Conservation (phyloP, 2,888 invertebrate genomes). For the Caenorhabditis wallacei region DNA sequence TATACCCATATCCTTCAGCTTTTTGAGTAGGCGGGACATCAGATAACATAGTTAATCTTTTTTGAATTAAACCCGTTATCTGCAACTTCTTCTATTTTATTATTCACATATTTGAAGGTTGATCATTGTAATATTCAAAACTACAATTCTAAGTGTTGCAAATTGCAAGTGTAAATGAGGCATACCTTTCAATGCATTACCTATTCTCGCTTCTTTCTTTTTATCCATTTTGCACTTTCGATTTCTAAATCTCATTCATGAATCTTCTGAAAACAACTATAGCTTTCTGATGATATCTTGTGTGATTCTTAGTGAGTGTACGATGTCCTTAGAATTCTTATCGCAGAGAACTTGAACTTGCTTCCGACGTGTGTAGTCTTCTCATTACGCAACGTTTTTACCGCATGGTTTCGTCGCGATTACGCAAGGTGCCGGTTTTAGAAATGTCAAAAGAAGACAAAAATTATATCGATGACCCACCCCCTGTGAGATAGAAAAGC, state of each 20-base stretch:
- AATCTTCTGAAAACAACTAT: slow-evolving; percentile 22
- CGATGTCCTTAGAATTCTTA: slow-evolving; percentile 29
- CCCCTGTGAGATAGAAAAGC: slow-evolving; percentile 20
- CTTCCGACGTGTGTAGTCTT: slow-evolving; percentile 51
- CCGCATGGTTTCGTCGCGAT: slow-evolving; percentile 44
- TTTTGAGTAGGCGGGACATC: slow-evolving; percentile 16
- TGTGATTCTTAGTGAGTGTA: slow-evolving; percentile 32
- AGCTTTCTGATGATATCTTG: slow-evolving; percentile 33
- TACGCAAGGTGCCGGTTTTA: slow-evolving; percentile 38
- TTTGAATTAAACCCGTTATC: slow-evolving; percentile 4
- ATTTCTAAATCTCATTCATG: slow-evolving; percentile 17
- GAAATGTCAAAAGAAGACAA: neutral
- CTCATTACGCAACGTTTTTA: slow-evolving; percentile 58
- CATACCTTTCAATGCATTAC: neutral
- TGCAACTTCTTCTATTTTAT: too few relatives aligned
- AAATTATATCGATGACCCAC: slow-evolving; percentile 19
- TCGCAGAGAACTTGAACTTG: slow-evolving; percentile 39
- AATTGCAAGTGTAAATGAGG: too few relatives aligned
- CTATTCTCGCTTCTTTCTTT: slow-evolving; percentile 1
- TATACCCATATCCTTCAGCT: slow-evolving; percentile 11
- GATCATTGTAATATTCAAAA: neutral
- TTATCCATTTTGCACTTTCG: slow-evolving; percentile 26
- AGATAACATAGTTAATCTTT: slow-evolving; percentile 4
- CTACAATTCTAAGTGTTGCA: neutral
- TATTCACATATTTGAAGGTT: neutral